Evolutionary conservation across 1,140 invertebrate genomes (phyloP), one percentile per base, ranked within the genome.

Genomic region (Drosophila pandora): DNA sequence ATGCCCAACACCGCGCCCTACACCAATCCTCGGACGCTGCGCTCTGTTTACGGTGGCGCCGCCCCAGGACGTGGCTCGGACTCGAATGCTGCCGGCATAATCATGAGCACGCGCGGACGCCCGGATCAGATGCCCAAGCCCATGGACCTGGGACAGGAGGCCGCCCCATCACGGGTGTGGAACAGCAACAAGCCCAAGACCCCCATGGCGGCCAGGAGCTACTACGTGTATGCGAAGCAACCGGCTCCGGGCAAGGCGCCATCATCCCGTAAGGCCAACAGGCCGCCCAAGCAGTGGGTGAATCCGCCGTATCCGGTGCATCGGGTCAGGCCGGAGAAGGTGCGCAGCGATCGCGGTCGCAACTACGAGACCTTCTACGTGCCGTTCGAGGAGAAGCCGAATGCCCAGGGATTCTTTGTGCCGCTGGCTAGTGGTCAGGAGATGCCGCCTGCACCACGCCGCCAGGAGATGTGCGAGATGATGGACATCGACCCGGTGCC

Each of bases 1-100:
- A 23, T 47, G 43, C 17, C 21, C 9, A 23, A 23, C 7, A 22
- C 17, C 17, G 43, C 2, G 9, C 43, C 3, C 2, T 47, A 10
- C 2, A 47, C 43, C 17, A 47, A 47, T 12, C 7, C 21, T 3
- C 43, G 43, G 8, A 47, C 21, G 7, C 21, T 47, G 9, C 43
- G 43, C 43, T 47, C 43, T 2, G 43, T 68, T 45, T 32, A 59
- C 34, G 43, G 43, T 43, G 41, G 5, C 13, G 13, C 41, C 2
- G 13, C 5, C 21, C 34, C 10, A 3, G 34, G 10, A 4, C 34
- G 9, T 1, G 34, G 12, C 34, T 17, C 17, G 17, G 10, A 43
- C 5, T 2, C 6, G 21, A 17, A 47, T 6, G 5, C 25, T 4
- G 25, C 25, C 5, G 25, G 25, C 25, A 28, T 28, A 5, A 28